Evolutionary conservation across 2,113 vertebrate genomes (phyloP), one percentile per base, ranked within the genome.

Genomic region (Stictonetta naevosa): DNA sequence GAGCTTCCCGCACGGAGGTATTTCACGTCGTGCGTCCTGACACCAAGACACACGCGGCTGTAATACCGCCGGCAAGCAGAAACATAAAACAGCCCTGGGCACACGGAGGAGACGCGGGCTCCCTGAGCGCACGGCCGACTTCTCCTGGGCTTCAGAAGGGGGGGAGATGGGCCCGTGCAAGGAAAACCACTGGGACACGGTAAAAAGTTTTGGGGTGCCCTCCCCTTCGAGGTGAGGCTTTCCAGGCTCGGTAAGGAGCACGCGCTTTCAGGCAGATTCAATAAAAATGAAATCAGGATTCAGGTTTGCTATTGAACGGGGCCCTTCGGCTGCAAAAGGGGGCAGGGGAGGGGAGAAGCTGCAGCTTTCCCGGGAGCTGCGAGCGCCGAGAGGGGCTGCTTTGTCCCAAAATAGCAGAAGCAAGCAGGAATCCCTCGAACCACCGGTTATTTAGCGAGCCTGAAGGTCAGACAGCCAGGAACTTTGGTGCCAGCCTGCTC

Each of bases 121-220:
- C 55, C 56, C 72, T 5, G 40, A 63, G 58, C 3, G 2, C 38
- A 20, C 79, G n/a, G 7, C 1, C 4, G 46, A 15, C 11, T 2
- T 38, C 28, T 63, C 7, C 46, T 29, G 38, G 78, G 38, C 71
- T 46, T 67, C 63, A 29, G 55, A n/a, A 69, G n/a, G 38, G 38
- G 11, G 10, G 0, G n/a, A 63, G 63, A 52, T 1, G 44, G 3
- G 20, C 19, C 44, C 1, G 7, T 2, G 8, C 0, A 1, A 34
- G 53, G 53, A 59, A 68, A 52, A 48, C 19, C 53, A 29, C 7
- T 19, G 6, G 14, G 58, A 22, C 4, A 1, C 4, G 0, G 3
- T 19, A 7, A 58, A 48, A 40, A 40, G 22, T 23, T 23, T 23
- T 12, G 21, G 48, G 48, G 48, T 13, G 48, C 48, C 22, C 22